Evolutionary conservation across 2,888 invertebrate species (phyloP), one percentile per base, ranked within the genome.

Genomic region (Colostygia pectinataria): DNA sequence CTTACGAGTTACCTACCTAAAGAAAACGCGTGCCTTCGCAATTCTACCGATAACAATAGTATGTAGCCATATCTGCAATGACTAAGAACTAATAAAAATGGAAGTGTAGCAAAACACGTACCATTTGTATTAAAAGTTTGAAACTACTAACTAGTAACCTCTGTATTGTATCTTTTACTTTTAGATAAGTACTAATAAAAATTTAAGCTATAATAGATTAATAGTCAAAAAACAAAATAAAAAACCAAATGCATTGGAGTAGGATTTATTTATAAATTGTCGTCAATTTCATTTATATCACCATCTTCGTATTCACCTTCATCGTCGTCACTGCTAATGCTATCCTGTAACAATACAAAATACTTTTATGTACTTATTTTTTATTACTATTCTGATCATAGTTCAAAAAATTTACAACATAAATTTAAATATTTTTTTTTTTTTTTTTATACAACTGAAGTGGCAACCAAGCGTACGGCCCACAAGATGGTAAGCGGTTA

Each of bases 261-360:
- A 32, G 20, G 8, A 40, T 61, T 61, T 57, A 59, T 55, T n/a
- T 57, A 40, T 12, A 51, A 18, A 37, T 38, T 43, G 37, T 57
- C 55, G 5, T 59, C 63, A 42, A 74, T 70, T 39, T 72, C 77
- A 34, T 74, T 79, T 14, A 71, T 77, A 42, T 74, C 60, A 9
- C 47, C 63, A 33, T 65, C 62, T 32, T 55, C 57, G 12, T 44
- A 58, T 23, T 60, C 55, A 9, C 53, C 58, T 23, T 65, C 57
- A 18, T 56, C 55, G 15, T 39, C 45, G 4, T 56, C 58, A 8
- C 47, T 51, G 18, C 46, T 59, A 28, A 15, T 48, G 36, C 44
- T 59, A 18, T 54, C 55, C 57, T 55, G 51, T 20, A 53, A 57
- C 13, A 51, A 48, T 4, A 36, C n/a, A 7, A 15, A n/a, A n/a